phyloP scores from a whole-genome alignment of 2,888 invertebrate species.

The Shargacucullia verbasci region DNA sequence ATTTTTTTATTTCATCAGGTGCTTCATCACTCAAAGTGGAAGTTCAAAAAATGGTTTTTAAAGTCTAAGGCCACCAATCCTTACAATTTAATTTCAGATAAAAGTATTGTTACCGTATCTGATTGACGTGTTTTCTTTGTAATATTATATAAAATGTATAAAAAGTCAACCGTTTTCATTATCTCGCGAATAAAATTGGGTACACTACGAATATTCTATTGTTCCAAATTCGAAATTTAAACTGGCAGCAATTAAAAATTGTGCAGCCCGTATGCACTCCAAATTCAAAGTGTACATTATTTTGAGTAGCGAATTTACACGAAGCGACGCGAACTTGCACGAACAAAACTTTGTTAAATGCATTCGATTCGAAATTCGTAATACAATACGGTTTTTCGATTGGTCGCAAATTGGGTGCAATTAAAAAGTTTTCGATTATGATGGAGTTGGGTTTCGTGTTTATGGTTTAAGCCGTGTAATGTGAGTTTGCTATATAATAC shows the following conservation, averaged over 20 bases:
- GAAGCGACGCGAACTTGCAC: constrained; percentile 71
- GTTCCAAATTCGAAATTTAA: constrained; percentile 44
- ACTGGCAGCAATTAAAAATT: constrained; percentile 57
- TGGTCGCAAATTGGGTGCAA: constrained; percentile 82
- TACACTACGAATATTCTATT: constrained; percentile 26
- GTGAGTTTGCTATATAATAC: constrained; percentile 12
- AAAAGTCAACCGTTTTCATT: too few species aligned
- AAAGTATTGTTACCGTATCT: too few species aligned
- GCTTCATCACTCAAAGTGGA: too few species aligned
- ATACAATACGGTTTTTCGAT: constrained; percentile 84
- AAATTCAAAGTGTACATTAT: constrained; percentile 69
- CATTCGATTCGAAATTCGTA: constrained; percentile 71
- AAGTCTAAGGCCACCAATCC: too few species aligned
- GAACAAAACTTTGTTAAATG: constrained; percentile 70
- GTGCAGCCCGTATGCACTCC: constrained; percentile 66
- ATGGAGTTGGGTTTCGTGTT: constrained; percentile 49
- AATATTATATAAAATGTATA: too few species aligned
- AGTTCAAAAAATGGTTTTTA: too few species aligned
- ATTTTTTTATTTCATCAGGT: too few species aligned
- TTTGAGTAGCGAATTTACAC: constrained; percentile 72
- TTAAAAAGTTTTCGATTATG: constrained; percentile 81
- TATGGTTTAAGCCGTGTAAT: constrained; percentile 36
- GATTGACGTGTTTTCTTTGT: too few species aligned
- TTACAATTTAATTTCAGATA: too few species aligned
- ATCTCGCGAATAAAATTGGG: too few species aligned